Conservation (phyloP, 2,113 vertebrate genomes). For the Thalassoma bifasciatum region DNA sequence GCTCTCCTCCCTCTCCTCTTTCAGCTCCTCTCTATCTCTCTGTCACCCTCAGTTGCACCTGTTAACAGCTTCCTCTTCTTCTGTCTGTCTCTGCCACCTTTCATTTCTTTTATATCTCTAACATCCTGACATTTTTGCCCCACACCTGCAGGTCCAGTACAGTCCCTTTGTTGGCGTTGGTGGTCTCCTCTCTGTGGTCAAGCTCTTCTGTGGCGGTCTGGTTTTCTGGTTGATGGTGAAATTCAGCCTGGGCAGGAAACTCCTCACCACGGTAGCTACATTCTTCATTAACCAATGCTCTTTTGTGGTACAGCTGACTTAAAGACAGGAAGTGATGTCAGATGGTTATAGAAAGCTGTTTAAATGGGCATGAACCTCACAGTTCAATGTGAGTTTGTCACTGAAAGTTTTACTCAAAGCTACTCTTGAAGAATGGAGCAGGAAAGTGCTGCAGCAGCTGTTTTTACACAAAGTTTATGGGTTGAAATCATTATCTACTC, state of each 20-base stretch:
- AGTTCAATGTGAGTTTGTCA: neutral
- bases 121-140: neutral
- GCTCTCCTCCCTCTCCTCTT: neutral
- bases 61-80: neutral
- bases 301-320: neutral
- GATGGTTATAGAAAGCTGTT: neutral
- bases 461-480: neutral
- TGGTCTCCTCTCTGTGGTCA: slow-evolving; percentile 83
- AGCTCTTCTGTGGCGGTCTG: slow-evolving; percentile 87
- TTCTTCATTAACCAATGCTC: neutral
- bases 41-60: neutral
- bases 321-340: neutral
- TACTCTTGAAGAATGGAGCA: neutral
- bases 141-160: slow-evolving; percentile 85
- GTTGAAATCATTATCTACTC: neutral
- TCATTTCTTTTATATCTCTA: neutral
- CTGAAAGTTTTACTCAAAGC: neutral
- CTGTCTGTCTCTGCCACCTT: neutral
- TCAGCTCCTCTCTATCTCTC: neutral
- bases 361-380: slow-evolving; percentile 3
- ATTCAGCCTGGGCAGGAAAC: slow-evolving; percentile 87
- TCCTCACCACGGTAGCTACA: slow-evolving; percentile 84
- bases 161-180: slow-evolving; percentile 82
- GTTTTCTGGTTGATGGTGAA: slow-evolving; percentile 88
- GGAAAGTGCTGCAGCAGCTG: neutral